A percentile compares a stretch with the other conserved stretches of the same genome.
Conservation (phyloP, 2,797 vertebrate genomes). For the Thamnophis elegans region DNA sequence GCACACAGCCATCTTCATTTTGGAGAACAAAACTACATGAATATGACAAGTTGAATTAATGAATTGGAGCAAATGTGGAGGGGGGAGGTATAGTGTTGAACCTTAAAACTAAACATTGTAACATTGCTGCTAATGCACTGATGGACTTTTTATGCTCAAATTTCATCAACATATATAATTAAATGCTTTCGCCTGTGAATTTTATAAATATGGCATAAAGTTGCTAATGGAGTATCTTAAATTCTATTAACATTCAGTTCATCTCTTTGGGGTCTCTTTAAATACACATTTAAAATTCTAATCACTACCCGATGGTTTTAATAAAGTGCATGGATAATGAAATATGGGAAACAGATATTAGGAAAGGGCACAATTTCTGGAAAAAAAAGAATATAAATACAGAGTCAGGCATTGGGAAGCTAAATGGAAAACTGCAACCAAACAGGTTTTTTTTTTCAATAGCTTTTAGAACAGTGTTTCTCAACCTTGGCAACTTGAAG, state of each 20-base stretch:
- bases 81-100: conserved; percentile 32
- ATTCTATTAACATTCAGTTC: conserved; percentile 58
- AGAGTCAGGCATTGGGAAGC: background rate
- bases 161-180: conserved; percentile 50
- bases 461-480: background rate
- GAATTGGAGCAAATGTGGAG: conserved; percentile 17
- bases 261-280: conserved; percentile 55
- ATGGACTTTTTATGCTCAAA: conserved; percentile 9
- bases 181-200: conserved; percentile 46
- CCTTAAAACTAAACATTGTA: conserved; percentile 34
- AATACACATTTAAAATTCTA: conserved; percentile 55
- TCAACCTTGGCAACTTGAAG: too few relatives aligned
- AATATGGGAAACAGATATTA: conserved; percentile 38
- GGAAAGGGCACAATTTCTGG: background rate
- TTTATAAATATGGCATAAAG: conserved; percentile 52
- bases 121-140: conserved; percentile 1
- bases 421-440: background rate
- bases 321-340: conserved; percentile 51
- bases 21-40: conserved; percentile 19
- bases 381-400: background rate
- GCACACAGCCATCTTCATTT: background rate
- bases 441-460: too few relatives aligned
- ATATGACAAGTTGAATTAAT: background rate
- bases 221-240: conserved; percentile 56
- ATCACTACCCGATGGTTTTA: conserved; percentile 52